These are phyloP conservation scores for Himalopsyche japonica DNA, from an alignment of 2,888 invertebrate genomes.

Conservation along the genomic window DNA sequence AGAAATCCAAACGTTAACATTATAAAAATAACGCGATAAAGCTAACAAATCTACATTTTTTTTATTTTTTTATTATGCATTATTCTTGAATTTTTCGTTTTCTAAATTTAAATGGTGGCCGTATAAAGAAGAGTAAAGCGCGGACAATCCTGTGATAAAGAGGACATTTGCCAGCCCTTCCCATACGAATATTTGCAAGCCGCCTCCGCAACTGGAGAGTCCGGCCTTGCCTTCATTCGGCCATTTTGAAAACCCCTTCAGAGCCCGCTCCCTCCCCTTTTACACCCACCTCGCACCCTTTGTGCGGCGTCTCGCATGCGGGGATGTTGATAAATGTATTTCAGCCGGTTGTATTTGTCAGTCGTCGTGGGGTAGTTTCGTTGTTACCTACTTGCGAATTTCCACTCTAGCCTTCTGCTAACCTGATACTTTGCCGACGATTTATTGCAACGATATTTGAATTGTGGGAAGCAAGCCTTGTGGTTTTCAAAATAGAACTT, in stretches of 20 bases:
- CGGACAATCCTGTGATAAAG: not conserved
- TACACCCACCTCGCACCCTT: conserved; percentile 7
- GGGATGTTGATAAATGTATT: conserved; percentile 40
- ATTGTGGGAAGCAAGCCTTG: not conserved
- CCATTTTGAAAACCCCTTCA: not conserved
- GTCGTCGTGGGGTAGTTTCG: conserved; percentile 6
- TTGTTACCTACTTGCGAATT: not conserved
- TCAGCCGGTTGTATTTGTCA: conserved; percentile 40
- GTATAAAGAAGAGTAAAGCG: not conserved
- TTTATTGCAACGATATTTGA: not conserved
- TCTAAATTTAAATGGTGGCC: no score
- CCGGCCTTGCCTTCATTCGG: not conserved
- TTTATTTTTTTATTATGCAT: no score
- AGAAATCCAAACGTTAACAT: no score
- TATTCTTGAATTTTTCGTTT: no score
- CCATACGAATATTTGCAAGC: not conserved
- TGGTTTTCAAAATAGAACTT: not conserved
- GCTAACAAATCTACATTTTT: no score
- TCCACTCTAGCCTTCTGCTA: not conserved
- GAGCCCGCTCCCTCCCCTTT: not conserved
- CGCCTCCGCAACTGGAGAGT: not conserved
- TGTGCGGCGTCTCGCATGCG: conserved; percentile 36
- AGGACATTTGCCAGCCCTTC: not conserved
- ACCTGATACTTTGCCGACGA: not conserved
- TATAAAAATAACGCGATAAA: no score